Percentiles rank a stretch among this genome's conserved stretches.
Evolutionary conservation across 2,888 invertebrate species (phyloP).

Genomic region (Ectemnius cavifrons): DNA sequence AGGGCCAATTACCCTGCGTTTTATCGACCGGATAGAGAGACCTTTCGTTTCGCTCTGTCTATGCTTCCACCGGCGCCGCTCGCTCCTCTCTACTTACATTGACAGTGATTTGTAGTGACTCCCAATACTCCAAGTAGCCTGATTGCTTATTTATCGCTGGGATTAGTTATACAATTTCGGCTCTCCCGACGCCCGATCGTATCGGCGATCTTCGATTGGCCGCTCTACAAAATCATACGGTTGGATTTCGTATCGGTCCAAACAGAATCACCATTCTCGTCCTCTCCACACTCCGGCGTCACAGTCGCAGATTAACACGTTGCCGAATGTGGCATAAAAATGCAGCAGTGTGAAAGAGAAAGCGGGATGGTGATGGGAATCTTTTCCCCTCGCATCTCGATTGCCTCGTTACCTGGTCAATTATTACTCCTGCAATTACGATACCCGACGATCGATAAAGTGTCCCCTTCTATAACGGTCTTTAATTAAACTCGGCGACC

Average conservation of each 20-base stretch:
- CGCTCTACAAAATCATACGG: constrained; percentile 22
- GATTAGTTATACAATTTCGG: constrained; percentile 30
- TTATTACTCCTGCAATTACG: constrained; percentile 1
- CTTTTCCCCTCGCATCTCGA: background rate
- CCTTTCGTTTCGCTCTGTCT: constrained; percentile 14
- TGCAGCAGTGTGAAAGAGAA: background rate
- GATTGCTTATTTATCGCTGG: constrained; percentile 61
- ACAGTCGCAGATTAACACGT: background rate
- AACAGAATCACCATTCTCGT: background rate
- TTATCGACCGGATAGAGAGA: constrained; percentile 71
- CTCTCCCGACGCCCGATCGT: background rate
- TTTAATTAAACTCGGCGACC: background rate
- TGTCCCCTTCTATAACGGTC: constrained; percentile 2
- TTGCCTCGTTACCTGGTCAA: constrained; percentile 4
- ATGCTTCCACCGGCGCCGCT: constrained; percentile 55
- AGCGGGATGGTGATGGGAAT: background rate
- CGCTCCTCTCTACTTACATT: constrained; percentile 73
- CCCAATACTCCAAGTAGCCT: constrained; percentile 11
- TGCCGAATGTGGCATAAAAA: background rate
- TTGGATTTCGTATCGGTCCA: constrained; percentile 9
- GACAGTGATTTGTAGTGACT: constrained; percentile 73
- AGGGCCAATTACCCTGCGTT: constrained; percentile 73
- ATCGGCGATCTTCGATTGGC: constrained; percentile 11
- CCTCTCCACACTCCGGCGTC: background rate
- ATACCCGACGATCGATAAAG: constrained; percentile 7